phyloP scores from a whole-genome alignment of 92 coral and sea anemone genomes.

The Phenganax stokvisi region DNA sequence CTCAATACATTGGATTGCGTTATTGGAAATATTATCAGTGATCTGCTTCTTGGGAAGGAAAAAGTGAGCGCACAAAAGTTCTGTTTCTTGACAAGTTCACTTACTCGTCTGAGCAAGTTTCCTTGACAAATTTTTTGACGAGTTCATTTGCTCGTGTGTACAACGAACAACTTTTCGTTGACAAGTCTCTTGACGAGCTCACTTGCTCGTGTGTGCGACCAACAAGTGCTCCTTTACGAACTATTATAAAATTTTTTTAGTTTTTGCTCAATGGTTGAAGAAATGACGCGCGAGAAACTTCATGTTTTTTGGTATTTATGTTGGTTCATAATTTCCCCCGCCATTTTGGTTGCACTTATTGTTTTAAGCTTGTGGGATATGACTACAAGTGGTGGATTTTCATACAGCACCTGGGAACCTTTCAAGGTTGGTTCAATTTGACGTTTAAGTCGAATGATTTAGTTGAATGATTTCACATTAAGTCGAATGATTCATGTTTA shows the following conservation, averaged over 20 bases:
- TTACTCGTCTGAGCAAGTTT: not conserved
- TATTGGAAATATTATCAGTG: conserved; percentile 26
- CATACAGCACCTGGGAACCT: conserved; percentile 18
- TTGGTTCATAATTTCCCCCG: conserved; percentile 31
- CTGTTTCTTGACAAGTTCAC: not conserved
- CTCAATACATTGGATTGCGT: conserved; percentile 20
- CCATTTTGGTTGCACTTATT: conserved; percentile 7
- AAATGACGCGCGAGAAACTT: conserved; percentile 24
- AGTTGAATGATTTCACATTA: no score
- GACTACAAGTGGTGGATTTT: conserved; percentile 8
- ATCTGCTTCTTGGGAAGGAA: conserved; percentile 16
- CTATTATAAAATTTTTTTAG: not conserved
- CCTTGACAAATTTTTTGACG: no score
- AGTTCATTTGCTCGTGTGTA: not conserved
- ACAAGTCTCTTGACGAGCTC: no score
- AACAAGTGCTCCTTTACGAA: no score
- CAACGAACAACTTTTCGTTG: no score
- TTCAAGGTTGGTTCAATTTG: not conserved
- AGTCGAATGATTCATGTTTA: no score
- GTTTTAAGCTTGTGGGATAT: conserved; percentile 21
- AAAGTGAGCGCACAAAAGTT: not conserved
- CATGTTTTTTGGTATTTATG: not conserved
- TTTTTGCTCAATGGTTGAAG: conserved; percentile 27
- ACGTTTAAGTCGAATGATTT: not conserved
- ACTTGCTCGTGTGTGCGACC: not conserved